Base-by-base conservation (phyloP, 2,888 invertebrate species). In the Ophonus ardosiacus region DNA sequence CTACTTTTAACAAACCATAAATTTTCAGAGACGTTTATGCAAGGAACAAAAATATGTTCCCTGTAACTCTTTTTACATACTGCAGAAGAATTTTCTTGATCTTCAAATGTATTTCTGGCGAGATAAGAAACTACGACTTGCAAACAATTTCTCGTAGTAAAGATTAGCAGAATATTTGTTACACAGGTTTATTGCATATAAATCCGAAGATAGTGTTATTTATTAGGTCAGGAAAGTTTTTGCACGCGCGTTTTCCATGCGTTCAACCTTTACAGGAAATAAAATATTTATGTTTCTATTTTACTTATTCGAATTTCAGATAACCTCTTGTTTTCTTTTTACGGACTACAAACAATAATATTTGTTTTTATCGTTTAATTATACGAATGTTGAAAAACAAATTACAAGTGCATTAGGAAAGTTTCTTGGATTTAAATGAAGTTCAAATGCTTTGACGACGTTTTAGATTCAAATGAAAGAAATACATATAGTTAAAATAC, bases 231-330 rank as follows among this genome's bases (percentile, higher is more conserved):
- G 15, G 8, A 31, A 6, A 68, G n/a, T 68, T 68, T 68, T 68
- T 68, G 68, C 7, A 68, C n/a, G 24, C 63, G 10, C 21, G 31
- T 31, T 63, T 51, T 13, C 31, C 8, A 24, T 13, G 17, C 17
- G 63, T 63, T 63, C 7, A 21, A 24, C 21, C 21, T 63, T 63
- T 63, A 63, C n/a, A 21, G 24, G 63, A 24, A 38, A 68, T 68
- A 68, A 68, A 68, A 68, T 68, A 68, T 68, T 68, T 68, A 68
- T 68, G 68, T 15, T 68, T 1, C 68, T 38, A 38, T 31, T 68
- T 68, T 68, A 31, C 31, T 15, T 38, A 68, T 68, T 68, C 7
- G 38, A 38, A n/a, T 68, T 68, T 68, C 31, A 15, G 68, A 68
- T 38, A 68, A 31, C 68, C 43, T 51, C 10, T 51, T 13, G 43